Evolutionary conservation across 2,113 vertebrate genomes (phyloP), one percentile per base, ranked within the genome.

Genomic region (Australoheros scitulus): DNA sequence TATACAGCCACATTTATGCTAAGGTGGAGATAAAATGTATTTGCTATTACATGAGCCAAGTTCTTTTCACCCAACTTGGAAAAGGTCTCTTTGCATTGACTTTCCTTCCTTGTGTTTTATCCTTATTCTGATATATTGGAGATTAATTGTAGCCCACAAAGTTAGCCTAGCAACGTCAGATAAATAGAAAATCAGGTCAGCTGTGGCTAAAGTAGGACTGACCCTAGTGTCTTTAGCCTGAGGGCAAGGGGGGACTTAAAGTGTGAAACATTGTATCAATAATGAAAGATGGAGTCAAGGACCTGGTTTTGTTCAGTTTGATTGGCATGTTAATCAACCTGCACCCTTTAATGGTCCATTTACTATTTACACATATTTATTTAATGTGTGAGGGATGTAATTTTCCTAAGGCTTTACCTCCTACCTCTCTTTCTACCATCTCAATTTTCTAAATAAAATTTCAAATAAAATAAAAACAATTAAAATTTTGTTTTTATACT

Each of bases 221-320:
- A 84, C 61, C 77, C 59, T 61, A 24, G 38, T 81, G 29, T 47
- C 29, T 38, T 76, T 24, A 50, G 32, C 52, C 50, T 82, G 32
- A 61, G 59, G 61, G 68, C 65, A 70, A 77, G 52, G 36, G 36
- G 24, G 47, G 59, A 86, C 63, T 77, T 83, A 57, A 82, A 77
- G 64, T 38, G 68, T 93, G 88, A 91, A 90, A 90, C 84, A 26
- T 32, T 36, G 60, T 87, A 58, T 86, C 70, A 75, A 83, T 88
- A 82, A 57, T 92, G 86, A 90, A 76, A n/a, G 85, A 87, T 58
- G 79, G 79, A 79, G 26, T 32, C 7, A 34, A 70, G 32, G 74
- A 84, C 80, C 76, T 81, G 75, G 76, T 87, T 91, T 87, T 78
- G 79, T 63, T 88, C 22, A 26, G 50, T 88, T 74, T 91, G 89